Conservation (phyloP, 2,888 invertebrate species). For the Heliconius sara region DNA sequence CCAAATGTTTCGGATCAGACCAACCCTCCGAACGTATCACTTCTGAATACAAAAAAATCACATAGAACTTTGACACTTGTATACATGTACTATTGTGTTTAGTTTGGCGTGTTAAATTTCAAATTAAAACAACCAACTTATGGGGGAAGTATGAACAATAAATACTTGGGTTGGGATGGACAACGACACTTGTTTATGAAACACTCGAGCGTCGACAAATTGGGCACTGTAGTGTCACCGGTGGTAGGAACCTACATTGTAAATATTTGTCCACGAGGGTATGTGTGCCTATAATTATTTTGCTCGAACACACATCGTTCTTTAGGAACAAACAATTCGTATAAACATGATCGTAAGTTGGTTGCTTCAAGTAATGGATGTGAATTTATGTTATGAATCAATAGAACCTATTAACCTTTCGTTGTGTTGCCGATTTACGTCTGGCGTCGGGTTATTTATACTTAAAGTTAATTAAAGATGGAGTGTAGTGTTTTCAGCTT, state of each 20-base stretch:
- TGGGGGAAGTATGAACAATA: constrained; percentile 56
- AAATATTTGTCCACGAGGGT: constrained; percentile 40
- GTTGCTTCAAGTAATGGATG: not conserved
- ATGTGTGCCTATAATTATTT: constrained; percentile 40
- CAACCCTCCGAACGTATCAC: constrained; percentile 48
- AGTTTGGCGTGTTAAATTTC: constrained; percentile 22
- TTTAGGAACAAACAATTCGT: not conserved
- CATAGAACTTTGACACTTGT: constrained; percentile 28
- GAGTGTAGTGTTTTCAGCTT: not conserved
- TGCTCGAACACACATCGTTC: constrained; percentile 23
- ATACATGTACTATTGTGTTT: constrained; percentile 14
- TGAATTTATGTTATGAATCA: not conserved
- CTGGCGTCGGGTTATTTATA: too few species aligned
- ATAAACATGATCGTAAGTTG: not conserved
- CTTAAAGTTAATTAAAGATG: not conserved
- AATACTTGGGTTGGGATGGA: constrained; percentile 50
- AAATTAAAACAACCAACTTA: constrained; percentile 43
- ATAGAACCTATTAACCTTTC: not conserved
- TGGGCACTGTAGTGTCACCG: constrained; percentile 52
- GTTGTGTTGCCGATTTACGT: not conserved
- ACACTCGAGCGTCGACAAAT: constrained; percentile 62
- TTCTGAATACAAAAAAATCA: constrained; percentile 40
- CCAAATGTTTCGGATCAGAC: constrained; percentile 51
- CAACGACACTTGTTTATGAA: constrained; percentile 61
- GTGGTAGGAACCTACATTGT: constrained; percentile 27